Base-by-base conservation (phyloP, 2,797 vertebrate species). In the Perdix hodgsoniae region DNA sequence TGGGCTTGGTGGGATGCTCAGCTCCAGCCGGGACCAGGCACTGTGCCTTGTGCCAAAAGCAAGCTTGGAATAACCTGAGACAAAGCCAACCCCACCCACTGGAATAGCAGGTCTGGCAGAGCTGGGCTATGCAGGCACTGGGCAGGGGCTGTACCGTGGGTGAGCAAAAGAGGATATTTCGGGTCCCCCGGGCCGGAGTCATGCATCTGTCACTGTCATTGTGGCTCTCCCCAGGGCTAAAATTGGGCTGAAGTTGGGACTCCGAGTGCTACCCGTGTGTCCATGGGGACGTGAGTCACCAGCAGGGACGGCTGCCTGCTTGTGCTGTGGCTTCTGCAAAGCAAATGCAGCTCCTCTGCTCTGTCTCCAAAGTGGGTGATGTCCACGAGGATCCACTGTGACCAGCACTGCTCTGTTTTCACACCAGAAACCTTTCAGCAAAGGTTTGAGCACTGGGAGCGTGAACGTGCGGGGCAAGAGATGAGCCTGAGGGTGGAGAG, bases 91-190 rank as follows among this genome's bases (percentile, higher is more conserved):
- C 80, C 66, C 93, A 88, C 76, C 91, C 91, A 64, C 54, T 94
- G 93, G 88, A 54, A 49, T 3, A 59, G 83, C 91, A 90, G 77
- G 73, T 74, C 76, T 95, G 47, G 90, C 91, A 93, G 47, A 94
- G 83, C 95, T 49, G 85, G 93, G 39, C 94, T 95, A 31, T 35
- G 5, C 89, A 7, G 0, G 91, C 11, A 8, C 57, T 14, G 4
- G 3, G 1, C 76, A 7, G 26, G 64, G 54, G 14, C 59, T 0
- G 0, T 59, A 82, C 14, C 64, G 4, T 90, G 93, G 65, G 76
- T 2, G 0, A 0, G 13, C 5, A 11, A n/a, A 23, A 61, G 40
- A 91, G 76, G 69, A 17, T 44, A 37, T 29, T 87, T 49, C 0
- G 1, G 26, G 39, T 23, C 11, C 23, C 75, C 44, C 37, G 2